Evolutionary conservation across 1,140 invertebrate species (phyloP).

Genomic region (Laupala kohalensis): DNA sequence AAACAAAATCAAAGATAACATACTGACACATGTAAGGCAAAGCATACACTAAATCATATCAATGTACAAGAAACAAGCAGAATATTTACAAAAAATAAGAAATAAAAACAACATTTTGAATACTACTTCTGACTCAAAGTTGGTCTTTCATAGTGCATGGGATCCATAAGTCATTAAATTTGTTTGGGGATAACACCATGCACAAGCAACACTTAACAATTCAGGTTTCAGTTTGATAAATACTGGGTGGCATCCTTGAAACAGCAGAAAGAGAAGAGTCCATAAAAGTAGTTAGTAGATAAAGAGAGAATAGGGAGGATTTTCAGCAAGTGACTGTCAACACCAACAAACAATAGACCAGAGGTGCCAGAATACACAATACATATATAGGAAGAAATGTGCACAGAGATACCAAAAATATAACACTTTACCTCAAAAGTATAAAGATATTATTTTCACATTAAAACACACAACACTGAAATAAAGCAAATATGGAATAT

Average conservation of each 20-base stretch:
- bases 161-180: neutral
- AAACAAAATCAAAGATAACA: too few species aligned
- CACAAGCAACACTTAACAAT: neutral
- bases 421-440: too few species aligned
- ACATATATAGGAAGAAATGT: neutral
- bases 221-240: neutral
- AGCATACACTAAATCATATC: too few species aligned
- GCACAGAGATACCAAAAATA: too few species aligned
- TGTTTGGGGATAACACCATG: neutral
- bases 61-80: too few species aligned
- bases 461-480: too few species aligned
- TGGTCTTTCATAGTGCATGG: neutral
- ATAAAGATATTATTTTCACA: too few species aligned
- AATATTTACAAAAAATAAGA: too few species aligned
- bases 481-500: too few species aligned
- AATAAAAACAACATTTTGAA: too few species aligned
- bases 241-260: neutral
- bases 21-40: too few species aligned
- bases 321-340: conserved; percentile 6
- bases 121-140: too few species aligned
- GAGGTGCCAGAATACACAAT: neutral
- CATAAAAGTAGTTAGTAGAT: neutral
- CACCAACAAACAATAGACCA: neutral
- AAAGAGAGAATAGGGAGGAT: neutral
- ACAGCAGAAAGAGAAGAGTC: neutral